Evolutionary conservation across 2,888 invertebrate species (phyloP).

Genomic region (Cheilosia soror): DNA sequence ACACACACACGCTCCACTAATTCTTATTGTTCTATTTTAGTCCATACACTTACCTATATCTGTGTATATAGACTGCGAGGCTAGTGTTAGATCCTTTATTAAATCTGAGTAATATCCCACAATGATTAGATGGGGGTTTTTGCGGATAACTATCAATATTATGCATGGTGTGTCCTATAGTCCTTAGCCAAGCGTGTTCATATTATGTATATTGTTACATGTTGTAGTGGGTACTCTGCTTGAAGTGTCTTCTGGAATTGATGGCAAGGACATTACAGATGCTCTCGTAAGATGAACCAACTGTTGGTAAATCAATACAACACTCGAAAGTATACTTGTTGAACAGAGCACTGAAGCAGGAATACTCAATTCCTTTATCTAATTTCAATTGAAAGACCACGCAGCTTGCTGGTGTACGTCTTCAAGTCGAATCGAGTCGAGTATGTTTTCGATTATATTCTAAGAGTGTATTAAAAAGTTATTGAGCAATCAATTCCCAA

Average conservation of each 20-base stretch:
- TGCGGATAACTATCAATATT: background rate
- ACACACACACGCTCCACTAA: background rate
- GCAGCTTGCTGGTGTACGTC: background rate
- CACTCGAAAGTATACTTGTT: constrained; percentile 4
- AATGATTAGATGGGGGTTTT: background rate
- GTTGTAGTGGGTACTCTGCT: background rate
- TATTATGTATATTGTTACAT: background rate
- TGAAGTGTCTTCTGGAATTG: background rate
- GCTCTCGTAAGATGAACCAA: constrained; percentile 1
- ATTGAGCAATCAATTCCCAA: too few relatives aligned
- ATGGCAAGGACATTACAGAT: background rate
- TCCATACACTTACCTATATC: background rate
- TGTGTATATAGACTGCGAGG: too few relatives aligned
- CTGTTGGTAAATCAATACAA: constrained; percentile 21
- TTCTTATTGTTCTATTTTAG: too few relatives aligned
- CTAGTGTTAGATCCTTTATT: constrained; percentile 4
- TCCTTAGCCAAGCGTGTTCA: background rate
- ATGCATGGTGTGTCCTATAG: background rate
- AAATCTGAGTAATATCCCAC: constrained; percentile 1
- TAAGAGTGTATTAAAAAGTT: too few relatives aligned
- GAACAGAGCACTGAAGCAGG: background rate
- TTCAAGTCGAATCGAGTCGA: too few relatives aligned
- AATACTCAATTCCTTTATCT: background rate
- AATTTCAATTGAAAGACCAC: background rate
- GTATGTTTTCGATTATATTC: too few relatives aligned